Base-by-base conservation (phyloP, 1,140 invertebrate species). In the Eriocheir sinensis region DNA sequence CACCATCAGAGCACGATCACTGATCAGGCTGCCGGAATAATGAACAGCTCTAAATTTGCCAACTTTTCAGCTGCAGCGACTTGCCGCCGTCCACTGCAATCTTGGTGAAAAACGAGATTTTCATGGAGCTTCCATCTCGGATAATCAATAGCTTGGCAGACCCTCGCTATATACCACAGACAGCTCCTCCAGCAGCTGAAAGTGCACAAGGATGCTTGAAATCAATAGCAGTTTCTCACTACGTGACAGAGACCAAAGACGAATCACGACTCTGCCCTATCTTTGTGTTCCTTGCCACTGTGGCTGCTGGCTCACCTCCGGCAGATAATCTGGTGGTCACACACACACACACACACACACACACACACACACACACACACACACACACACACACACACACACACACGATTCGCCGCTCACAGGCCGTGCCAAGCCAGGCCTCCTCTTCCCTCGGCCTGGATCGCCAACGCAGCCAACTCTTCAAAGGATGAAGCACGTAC, bases 311-410 rank as follows among this genome's bases (percentile, higher is more conserved):
- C 27, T n/a, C n/a, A n/a, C n/a, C 60, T 72, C 60, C 60, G 1
- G n/a, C 27, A 48, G n/a, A n/a, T 72, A 72, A 72, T 72, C 60
- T n/a, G 60, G 4, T 72, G 27, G 21, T 21, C 48, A 2, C 48
- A 9, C 48, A 53, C 48, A 53, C 48, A 9, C 48, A 53, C 48
- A 9, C 48, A n/a, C n/a, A n/a, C n/a, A n/a, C n/a, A 53, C 48
- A 9, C 48, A 53, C 48, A 53, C 48, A 53, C 48, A 53, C 48
- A 53, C 48, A 53, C 48, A 9, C 48, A 53, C 30, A 81, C 80
- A 81, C 80, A 81, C 80, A 81, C 80, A 81, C 80, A 85, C 34
- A 85, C 81, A 85, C 34, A 85, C 81, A 85, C 81, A 85, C 81
- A 85, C 81, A 85, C 32, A 36, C 81, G 30, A 30, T 85, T 17